Evolutionary conservation across 2,888 invertebrate genomes (phyloP), one percentile per base, ranked within the genome.

Genomic region (Stenurella melanura): DNA sequence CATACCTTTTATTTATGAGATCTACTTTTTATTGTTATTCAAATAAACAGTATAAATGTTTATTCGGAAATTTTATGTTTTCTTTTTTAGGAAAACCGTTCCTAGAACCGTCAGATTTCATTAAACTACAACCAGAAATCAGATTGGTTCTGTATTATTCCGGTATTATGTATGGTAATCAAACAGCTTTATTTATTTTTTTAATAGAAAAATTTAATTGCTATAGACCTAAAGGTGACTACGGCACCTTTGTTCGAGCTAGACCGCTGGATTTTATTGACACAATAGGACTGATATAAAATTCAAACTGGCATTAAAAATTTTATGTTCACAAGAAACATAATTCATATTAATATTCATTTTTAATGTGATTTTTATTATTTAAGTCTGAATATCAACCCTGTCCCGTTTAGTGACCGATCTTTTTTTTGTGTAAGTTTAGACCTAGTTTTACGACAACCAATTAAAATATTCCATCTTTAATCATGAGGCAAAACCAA

Each of bases 251-350:
- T 34, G 61, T 72, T 30, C 67, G 7, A 15, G 50, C 21, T 26
- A 50, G 79, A 78, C 83, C 85, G 82, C 81, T 70, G 80, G 83
- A 82, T 84, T 84, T 86, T 85, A 83, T 85, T 85, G 85, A 86
- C 82, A 86, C 85, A 86, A 86, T 85, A 83, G 76, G 82, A 83
- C 82, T 86, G 86, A 87, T 86, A 86, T 86, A 85, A 87, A 87
- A 85, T 82, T 81, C 80, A 83, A 83, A 83, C 80, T 81, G 83
- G 81, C 80, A 84, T 83, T 86, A 85, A 86, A 86, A 85, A 77
- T 85, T 87, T 87, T 86, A 87, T 85, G 86, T 83, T 81, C 83
- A 79, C 79, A 78, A 81, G 80, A 81, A 82, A 84, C 86, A 85
- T 86, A 86, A 84, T 86, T 87, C 86, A 86, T 85, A 86, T 86